These are phyloP conservation scores for Sciurus carolinensis DNA, from an alignment of 2,797 vertebrate species.

Conservation along the genomic window DNA sequence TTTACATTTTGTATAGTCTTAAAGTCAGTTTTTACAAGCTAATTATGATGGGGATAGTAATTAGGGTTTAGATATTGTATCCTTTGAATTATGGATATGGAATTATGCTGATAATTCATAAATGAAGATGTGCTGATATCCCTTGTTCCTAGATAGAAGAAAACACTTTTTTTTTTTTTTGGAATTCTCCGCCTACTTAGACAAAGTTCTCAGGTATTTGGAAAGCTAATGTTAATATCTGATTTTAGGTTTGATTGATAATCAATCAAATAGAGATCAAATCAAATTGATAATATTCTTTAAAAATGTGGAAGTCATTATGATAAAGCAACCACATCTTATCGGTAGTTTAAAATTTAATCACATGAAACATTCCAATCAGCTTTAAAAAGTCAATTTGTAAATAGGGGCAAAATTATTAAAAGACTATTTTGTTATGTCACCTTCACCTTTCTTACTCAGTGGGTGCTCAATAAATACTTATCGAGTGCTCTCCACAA, in stretches of 20 bases:
- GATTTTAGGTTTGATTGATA: background rate
- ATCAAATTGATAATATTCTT: background rate
- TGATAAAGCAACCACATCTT: background rate
- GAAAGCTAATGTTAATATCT: background rate
- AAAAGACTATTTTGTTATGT: background rate
- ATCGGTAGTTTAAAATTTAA: background rate
- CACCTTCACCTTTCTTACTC: background rate
- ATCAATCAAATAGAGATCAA: background rate
- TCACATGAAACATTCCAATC: background rate
- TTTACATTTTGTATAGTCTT: slow-evolving; percentile 25
- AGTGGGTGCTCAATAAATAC: background rate
- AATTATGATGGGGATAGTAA: background rate
- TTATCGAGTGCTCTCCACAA: background rate
- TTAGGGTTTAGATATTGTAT: slow-evolving; percentile 1
- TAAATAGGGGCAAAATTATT: background rate
- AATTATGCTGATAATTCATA: background rate
- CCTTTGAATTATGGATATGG: background rate
- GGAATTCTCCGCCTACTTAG: background rate
- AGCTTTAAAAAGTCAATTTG: slow-evolving; percentile 17
- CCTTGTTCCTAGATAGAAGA: background rate
- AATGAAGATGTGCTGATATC: background rate
- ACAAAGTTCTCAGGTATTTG: background rate
- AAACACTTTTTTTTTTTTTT: background rate
- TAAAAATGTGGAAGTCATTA: slow-evolving; percentile 19
- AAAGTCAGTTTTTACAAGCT: slow-evolving; percentile 1